phyloP scores from a whole-genome alignment of 2,797 vertebrate species.

The Bryconaethiops microstoma region DNA sequence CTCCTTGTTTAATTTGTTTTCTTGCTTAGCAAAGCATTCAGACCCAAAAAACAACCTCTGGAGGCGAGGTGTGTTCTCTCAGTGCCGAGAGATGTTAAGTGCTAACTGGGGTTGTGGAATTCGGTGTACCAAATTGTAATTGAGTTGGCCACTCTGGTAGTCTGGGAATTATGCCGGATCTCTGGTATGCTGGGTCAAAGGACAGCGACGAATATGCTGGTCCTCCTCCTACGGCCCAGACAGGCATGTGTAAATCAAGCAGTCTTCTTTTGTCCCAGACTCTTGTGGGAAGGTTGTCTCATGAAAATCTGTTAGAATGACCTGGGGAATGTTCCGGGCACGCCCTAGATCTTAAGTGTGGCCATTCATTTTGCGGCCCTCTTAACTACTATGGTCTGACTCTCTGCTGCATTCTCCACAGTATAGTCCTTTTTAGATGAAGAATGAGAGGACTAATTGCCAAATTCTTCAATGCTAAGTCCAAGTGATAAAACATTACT shows the following conservation, averaged over 20 bases:
- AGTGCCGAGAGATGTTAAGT: slow-evolving; percentile 26
- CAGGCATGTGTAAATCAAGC: slow-evolving; percentile 60
- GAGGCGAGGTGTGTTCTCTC: slow-evolving; percentile 22
- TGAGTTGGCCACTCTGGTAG: slow-evolving; percentile 19
- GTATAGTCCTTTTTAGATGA: slow-evolving; percentile 12
- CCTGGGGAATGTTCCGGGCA: slow-evolving; percentile 47
- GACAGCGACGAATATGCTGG: slow-evolving; percentile 30
- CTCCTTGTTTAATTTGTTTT: slow-evolving; percentile 34
- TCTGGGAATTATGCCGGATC: slow-evolving; percentile 49
- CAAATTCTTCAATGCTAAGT: slow-evolving; percentile 1
- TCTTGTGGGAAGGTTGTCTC: slow-evolving; percentile 56
- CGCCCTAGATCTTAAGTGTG: slow-evolving; percentile 51
- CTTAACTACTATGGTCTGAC: slow-evolving; percentile 35
- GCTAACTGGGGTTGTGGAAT: slow-evolving; percentile 38
- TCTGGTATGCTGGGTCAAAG: slow-evolving; percentile 47
- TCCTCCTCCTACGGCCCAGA: slow-evolving; percentile 51
- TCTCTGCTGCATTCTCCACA: slow-evolving; percentile 17
- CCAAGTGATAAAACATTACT: no score
- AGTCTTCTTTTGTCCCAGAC: slow-evolving; percentile 53
- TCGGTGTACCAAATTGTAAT: slow-evolving; percentile 35
- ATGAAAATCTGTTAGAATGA: slow-evolving; percentile 53
- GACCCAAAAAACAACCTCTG: slow-evolving; percentile 31
- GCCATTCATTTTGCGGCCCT: slow-evolving; percentile 53
- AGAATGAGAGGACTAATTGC: neutral
- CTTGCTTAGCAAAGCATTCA: slow-evolving; percentile 32